phyloP scores from a whole-genome alignment of 2,797 vertebrate genomes.

The Oreochromis grahami region DNA sequence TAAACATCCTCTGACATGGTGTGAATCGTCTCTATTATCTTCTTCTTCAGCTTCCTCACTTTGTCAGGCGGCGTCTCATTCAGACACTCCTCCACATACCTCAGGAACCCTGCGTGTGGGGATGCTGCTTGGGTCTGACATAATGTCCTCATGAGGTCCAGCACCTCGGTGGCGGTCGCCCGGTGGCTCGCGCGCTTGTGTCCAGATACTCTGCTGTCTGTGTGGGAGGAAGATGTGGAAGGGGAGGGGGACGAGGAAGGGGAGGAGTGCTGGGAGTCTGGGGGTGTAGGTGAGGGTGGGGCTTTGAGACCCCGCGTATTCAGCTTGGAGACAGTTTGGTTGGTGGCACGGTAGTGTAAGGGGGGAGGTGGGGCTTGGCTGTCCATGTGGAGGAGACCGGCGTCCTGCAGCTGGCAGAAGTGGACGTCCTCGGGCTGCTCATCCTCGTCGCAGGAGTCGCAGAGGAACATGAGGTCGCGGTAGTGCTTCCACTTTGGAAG shows the following conservation, averaged over 20 bases:
- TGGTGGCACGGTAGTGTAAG: not conserved
- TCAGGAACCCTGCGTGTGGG: conserved; percentile 53
- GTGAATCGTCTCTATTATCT: conserved; percentile 58
- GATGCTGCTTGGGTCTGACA: conserved; percentile 20
- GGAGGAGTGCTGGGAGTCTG: conserved; percentile 39
- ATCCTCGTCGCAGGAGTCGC: conserved; percentile 55
- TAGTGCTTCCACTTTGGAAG: conserved; percentile 60
- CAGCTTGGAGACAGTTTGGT: not conserved
- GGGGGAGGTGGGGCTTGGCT: not conserved
- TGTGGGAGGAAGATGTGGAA: conserved; percentile 21
- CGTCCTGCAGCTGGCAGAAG: not conserved
- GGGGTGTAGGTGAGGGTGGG: conserved; percentile 36
- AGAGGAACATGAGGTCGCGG: conserved; percentile 57
- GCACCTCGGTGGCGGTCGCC: not conserved
- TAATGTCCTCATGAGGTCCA: conserved; percentile 36
- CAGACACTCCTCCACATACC: conserved; percentile 64
- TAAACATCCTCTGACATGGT: conserved; percentile 26
- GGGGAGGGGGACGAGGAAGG: conserved; percentile 26
- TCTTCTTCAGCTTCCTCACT: conserved; percentile 57
- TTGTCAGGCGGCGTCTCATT: conserved; percentile 47
- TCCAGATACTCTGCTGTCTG: conserved; percentile 1
- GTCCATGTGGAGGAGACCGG: not conserved
- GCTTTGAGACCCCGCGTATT: not conserved
- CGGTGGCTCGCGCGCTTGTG: conserved; percentile 6
- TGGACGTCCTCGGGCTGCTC: not conserved